Percentiles rank a stretch among this genome's conserved stretches.
These are phyloP conservation scores for Oscheius sp. DNA, from an alignment of 2,888 invertebrate species.

Conservation along the genomic window DNA sequence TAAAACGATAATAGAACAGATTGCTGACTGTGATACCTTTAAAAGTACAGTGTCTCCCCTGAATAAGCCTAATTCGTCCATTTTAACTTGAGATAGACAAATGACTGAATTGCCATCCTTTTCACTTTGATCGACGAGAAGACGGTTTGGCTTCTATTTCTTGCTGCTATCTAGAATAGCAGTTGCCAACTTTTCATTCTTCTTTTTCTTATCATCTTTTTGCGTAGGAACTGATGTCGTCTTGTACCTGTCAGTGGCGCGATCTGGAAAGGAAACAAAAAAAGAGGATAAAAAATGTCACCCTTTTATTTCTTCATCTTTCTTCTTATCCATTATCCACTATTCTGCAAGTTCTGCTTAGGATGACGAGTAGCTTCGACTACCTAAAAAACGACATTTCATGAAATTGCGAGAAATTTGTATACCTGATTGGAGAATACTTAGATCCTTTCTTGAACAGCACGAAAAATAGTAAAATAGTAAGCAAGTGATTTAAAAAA, in stretches of 20 bases:
- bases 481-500: too few relatives aligned
- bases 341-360: too few relatives aligned
- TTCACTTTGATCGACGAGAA: slow-evolving; percentile 93
- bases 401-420: too few relatives aligned
- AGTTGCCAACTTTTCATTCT: slow-evolving; percentile 87
- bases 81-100: slow-evolving; percentile 94
- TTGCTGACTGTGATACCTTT: slow-evolving; percentile 76
- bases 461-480: too few relatives aligned
- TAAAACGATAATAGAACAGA: neutral
- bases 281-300: too few relatives aligned
- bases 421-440: too few relatives aligned
- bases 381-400: too few relatives aligned
- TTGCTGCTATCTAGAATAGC: slow-evolving; percentile 94
- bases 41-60: slow-evolving; percentile 95
- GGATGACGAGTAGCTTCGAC: too few relatives aligned
- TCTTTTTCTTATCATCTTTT: slow-evolving; percentile 68
- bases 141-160: slow-evolving; percentile 89
- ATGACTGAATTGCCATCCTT: slow-evolving; percentile 99
- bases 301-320: too few relatives aligned
- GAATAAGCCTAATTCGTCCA: slow-evolving; percentile 97
- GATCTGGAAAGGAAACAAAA: neutral
- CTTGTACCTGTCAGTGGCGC: neutral
- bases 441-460: too few relatives aligned
- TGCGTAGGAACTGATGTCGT: slow-evolving; percentile 28
- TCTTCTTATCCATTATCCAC: too few relatives aligned